phyloP scores from a whole-genome alignment of 1,140 invertebrate genomes.

The Cyclina sinensis region DNA sequence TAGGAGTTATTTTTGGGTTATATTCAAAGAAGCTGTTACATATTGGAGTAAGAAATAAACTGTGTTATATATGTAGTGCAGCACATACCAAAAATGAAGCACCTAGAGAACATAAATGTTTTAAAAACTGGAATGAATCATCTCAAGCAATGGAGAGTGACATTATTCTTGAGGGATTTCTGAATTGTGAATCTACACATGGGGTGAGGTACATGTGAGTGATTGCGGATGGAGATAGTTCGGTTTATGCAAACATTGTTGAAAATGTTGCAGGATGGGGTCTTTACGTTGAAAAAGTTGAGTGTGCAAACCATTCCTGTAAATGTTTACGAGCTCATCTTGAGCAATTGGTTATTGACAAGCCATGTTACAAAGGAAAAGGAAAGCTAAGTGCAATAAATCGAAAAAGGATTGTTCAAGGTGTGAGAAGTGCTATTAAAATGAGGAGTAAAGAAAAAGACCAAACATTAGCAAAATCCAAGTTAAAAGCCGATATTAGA shows the following conservation, averaged over 20 bases:
- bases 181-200: conserved; percentile 83
- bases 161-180: conserved; percentile 86
- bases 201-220: conserved; percentile 80
- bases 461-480: conserved; percentile 1
- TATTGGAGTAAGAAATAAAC: conserved; percentile 85
- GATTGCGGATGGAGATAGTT: conserved; percentile 85
- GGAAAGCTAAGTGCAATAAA: conserved; percentile 29
- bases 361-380: conserved; percentile 64
- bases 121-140: conserved; percentile 80
- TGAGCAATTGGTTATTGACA: conserved; percentile 64
- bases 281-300: conserved; percentile 83
- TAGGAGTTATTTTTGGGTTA: conserved; percentile 83
- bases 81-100: conserved; percentile 41
- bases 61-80: conserved; percentile 81
- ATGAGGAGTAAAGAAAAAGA: conserved; percentile 63
- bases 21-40: conserved; percentile 85
- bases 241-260: conserved; percentile 80
- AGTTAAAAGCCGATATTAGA: conserved; percentile 57
- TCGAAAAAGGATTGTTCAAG: conserved; percentile 65
- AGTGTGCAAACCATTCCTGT: conserved; percentile 77
- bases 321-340: conserved; percentile 83
- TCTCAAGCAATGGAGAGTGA: conserved; percentile 87
- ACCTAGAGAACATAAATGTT: conserved; percentile 56
- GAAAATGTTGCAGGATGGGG: conserved; percentile 67
- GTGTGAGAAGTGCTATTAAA: conserved; percentile 68